Evolutionary conservation across 2,113 vertebrate genomes (phyloP), one percentile per base, ranked within the genome.

Genomic region (Siniperca chuatsi): DNA sequence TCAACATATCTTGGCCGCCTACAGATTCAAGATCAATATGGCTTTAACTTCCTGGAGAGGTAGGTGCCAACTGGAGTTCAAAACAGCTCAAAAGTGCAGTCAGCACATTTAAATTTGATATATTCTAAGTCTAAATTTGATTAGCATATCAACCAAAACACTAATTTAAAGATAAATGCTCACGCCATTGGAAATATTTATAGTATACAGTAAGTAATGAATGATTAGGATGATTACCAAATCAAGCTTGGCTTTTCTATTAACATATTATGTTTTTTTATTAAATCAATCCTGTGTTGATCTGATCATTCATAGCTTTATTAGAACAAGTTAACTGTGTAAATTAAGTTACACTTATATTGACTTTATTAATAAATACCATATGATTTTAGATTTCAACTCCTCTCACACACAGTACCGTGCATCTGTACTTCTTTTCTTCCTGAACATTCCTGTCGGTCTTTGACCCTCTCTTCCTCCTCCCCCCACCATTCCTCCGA

Each of bases 381-480:
- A 23, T 21, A 29, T 7, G 3, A 20, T 29, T 52, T 64, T 46
- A 69, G 10, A 35, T 16, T 74, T 42, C 2, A 69, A 10, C 29
- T 67, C 13, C 21, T 70, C 29, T 13, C 35, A 69, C 15, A 25
- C 48, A 42, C 57, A 35, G 46, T 8, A 29, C 6, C 40, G 21
- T 25, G 69, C 75, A 82, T 80, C 76, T 75, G 44, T 61, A 29
- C 68, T 42, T 37, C 35, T 68, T 85, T 78, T 81, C 55, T 78
- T 75, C 70, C 68, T 48, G 11, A 61, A 87, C 81, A 86, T 92
- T 88, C 81, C 82, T 80, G 48, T 52, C 16, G 9, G 55, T 55
- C 67, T 57, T 67, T 77, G 66, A 88, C 70, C 64, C 65, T 54
- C 60, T 42, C 18, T 16, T 58, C 73, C 44, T 25, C 46, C 71